A percentile compares a stretch with the other conserved stretches of the same genome.
phyloP scores from a whole-genome alignment of 1,140 invertebrate genomes.

The Orchesella cincta region DNA sequence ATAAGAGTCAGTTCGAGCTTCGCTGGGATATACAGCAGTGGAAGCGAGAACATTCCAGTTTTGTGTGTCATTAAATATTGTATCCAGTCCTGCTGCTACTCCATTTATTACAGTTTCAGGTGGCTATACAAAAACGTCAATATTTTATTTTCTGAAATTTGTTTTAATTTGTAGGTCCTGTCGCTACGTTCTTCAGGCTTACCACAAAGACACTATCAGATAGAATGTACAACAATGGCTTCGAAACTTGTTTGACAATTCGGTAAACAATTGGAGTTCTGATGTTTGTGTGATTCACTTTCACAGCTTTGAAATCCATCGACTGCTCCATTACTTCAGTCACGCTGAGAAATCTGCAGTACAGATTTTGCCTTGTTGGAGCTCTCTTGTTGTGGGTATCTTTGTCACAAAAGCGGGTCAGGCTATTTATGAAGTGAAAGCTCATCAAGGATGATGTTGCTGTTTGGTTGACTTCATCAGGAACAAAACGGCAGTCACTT shows the following conservation, averaged over 20 bases:
- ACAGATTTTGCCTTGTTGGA: conserved; percentile 57
- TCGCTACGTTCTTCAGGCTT: neutral
- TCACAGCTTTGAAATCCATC: conserved; percentile 53
- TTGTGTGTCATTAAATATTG: neutral
- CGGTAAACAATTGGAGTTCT: neutral
- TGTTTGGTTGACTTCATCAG: conserved; percentile 29
- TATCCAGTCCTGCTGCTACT: neutral
- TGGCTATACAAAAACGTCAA: neutral
- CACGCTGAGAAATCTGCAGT: conserved; percentile 55
- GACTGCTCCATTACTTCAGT: conserved; percentile 57
- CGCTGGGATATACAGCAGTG: neutral
- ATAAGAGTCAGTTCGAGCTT: neutral
- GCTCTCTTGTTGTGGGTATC: conserved; percentile 54
- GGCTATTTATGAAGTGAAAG: conserved; percentile 38
- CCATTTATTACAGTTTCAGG: neutral
- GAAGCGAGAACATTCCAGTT: neutral
- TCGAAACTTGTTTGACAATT: neutral
- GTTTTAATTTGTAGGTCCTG: neutral
- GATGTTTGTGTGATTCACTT: neutral
- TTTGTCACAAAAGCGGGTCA: conserved; percentile 55
- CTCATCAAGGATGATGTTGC: conserved; percentile 43
- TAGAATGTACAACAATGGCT: conserved; percentile 31
- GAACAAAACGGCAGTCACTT: conserved; percentile 40
- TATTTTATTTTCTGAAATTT: neutral
- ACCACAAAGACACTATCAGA: conserved; percentile 10